Percentiles rank a stretch among this genome's conserved stretches.
Evolutionary conservation across 2,888 invertebrate genomes (phyloP).

Genomic region (Miltochrista miniata): DNA sequence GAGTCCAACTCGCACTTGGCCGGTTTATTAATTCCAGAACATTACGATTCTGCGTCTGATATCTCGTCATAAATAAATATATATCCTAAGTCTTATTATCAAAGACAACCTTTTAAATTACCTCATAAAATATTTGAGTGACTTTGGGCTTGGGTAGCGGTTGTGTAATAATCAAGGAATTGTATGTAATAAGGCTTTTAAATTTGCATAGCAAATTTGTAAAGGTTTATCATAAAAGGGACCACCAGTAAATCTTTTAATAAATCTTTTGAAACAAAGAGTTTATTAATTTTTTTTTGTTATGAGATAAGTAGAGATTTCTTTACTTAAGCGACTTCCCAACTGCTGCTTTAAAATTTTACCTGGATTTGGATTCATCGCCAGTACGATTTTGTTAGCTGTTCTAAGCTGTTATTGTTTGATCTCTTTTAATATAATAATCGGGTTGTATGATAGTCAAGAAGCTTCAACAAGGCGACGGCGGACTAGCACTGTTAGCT

Average conservation of each 20-base stretch:
- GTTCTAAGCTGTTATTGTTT: too few relatives aligned
- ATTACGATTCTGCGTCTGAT: slow-evolving; percentile 31
- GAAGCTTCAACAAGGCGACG: too few relatives aligned
- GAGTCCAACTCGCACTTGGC: too few relatives aligned
- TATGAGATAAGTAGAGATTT: too few relatives aligned
- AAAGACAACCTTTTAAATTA: slow-evolving; percentile 66
- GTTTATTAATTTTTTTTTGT: slow-evolving; percentile 13
- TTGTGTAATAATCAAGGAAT: slow-evolving; percentile 75
- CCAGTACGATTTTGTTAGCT: too few relatives aligned
- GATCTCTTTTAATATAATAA: too few relatives aligned
- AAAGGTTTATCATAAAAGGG: slow-evolving; percentile 55
- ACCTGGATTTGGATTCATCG: too few relatives aligned
- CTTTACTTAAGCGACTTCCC: too few relatives aligned
- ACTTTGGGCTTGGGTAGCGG: slow-evolving; percentile 61
- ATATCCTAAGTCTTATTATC: slow-evolving; percentile 57
- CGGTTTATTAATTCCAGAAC: slow-evolving; percentile 32
- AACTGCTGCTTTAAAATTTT: too few relatives aligned
- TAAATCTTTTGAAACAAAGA: slow-evolving; percentile 48
- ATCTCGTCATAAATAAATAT: too few relatives aligned
- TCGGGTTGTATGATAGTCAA: too few relatives aligned
- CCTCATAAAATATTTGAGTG: slow-evolving; percentile 70
- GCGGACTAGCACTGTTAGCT: too few relatives aligned
- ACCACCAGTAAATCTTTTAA: slow-evolving; percentile 64
- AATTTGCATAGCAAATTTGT: slow-evolving; percentile 75
- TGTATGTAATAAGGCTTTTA: slow-evolving; percentile 66